These are phyloP conservation scores for Dermatophagoides farinae DNA, from an alignment of 1,140 invertebrate genomes.

Conservation along the genomic window DNA sequence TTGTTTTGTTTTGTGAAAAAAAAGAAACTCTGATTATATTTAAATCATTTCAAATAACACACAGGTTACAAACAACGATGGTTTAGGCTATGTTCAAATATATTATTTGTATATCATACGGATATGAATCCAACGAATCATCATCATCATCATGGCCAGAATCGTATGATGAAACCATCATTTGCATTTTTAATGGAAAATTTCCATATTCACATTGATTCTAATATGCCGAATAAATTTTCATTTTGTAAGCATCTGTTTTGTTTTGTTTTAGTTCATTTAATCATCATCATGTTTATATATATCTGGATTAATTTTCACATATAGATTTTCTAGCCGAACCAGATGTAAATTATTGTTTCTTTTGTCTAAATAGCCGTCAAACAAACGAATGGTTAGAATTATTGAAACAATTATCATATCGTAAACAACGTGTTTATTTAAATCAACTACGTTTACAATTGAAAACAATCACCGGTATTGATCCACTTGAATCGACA, in stretches of 20 bases:
- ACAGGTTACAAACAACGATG: slow-evolving; percentile 43
- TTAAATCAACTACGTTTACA: neutral
- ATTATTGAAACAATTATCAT: neutral
- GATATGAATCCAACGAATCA: slow-evolving; percentile 36
- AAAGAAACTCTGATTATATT: neutral
- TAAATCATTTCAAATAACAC: neutral
- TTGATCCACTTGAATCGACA: slow-evolving; percentile 2
- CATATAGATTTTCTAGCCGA: neutral
- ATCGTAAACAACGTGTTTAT: slow-evolving; percentile 1
- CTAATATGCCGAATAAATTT: slow-evolving; percentile 41
- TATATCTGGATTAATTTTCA: too few species aligned
- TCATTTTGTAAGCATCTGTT: slow-evolving; percentile 15
- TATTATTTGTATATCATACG: slow-evolving; percentile 48
- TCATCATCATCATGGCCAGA: slow-evolving; percentile 36
- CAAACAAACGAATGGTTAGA: slow-evolving; percentile 9
- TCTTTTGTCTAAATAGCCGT: neutral
- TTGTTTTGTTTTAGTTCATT: neutral
- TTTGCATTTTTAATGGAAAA: slow-evolving; percentile 46
- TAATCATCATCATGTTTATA: neutral
- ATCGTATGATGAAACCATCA: slow-evolving; percentile 35
- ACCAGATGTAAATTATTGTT: slow-evolving; percentile 3
- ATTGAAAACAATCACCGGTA: slow-evolving; percentile 1
- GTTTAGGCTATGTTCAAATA: slow-evolving; percentile 45
- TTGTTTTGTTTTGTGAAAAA: neutral
- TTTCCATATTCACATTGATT: slow-evolving; percentile 38